Percentiles rank a stretch among this genome's conserved stretches.
phyloP scores from a whole-genome alignment of 2,888 invertebrate species.

The Marasmarcha lunaedactyla region DNA sequence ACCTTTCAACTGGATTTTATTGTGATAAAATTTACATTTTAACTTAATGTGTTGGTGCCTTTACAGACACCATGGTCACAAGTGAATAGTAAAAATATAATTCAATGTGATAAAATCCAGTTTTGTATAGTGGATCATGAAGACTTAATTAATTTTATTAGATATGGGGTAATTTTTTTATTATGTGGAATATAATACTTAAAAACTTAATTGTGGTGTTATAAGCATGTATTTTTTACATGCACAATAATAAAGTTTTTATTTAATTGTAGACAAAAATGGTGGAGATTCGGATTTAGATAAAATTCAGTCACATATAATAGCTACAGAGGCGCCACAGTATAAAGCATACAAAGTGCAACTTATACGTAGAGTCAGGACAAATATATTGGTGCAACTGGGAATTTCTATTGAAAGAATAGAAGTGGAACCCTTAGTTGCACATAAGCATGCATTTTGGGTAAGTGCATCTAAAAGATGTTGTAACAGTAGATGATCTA shows the following conservation, averaged over 20 bases:
- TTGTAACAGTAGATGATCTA: neutral
- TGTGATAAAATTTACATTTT: neutral
- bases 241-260: too few species aligned
- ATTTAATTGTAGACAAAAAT: neutral
- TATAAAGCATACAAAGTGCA: slow-evolving; percentile 86
- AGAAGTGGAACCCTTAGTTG: slow-evolving; percentile 87
- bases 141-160: too few species aligned
- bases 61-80: too few species aligned
- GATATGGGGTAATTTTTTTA: too few species aligned
- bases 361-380: slow-evolving; percentile 82
- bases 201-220: too few species aligned
- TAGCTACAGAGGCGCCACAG: slow-evolving; percentile 87
- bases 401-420: slow-evolving; percentile 92
- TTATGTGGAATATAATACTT: too few species aligned
- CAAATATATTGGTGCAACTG: slow-evolving; percentile 86
- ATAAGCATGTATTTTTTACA: too few species aligned
- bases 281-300: slow-evolving; percentile 62
- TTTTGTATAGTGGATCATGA: too few species aligned
- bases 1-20: too few species aligned
- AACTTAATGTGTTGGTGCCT: too few species aligned
- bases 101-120: too few species aligned
- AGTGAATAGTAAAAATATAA: neutral
- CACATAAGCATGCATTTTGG: slow-evolving; percentile 75
- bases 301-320: slow-evolving; percentile 79
- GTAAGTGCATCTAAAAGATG: slow-evolving; percentile 27